Evolutionary conservation across 2,797 vertebrate genomes (phyloP).

Genomic region (Etheostoma nigrum): DNA sequence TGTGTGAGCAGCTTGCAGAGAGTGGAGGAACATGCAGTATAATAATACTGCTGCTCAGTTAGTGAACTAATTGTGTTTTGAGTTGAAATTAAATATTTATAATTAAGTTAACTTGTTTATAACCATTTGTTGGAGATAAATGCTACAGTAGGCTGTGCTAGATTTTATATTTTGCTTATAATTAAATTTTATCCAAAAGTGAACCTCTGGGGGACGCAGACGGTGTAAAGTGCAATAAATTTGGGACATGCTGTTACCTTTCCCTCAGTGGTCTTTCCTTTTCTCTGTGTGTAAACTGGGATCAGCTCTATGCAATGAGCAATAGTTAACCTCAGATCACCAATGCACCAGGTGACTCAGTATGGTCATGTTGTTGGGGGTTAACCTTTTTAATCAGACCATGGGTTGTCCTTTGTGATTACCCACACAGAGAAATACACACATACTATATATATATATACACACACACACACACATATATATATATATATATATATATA

Average conservation of each 20-base stretch:
- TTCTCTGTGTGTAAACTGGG: conserved; percentile 51
- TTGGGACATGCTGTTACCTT: conserved; percentile 19
- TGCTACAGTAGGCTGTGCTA: conserved; percentile 6
- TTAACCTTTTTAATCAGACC: conserved; percentile 54
- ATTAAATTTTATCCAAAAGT: conserved; percentile 18
- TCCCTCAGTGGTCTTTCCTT: not conserved
- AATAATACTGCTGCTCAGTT: conserved; percentile 33
- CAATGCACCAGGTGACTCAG: conserved; percentile 22
- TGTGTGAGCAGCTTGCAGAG: conserved; percentile 59
- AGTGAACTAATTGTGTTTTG: conserved; percentile 1
- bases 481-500: not conserved
- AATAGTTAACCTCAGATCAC: conserved; percentile 55
- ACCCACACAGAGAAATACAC: not conserved
- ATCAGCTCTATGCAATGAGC: conserved; percentile 63
- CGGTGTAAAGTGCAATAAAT: conserved; percentile 8
- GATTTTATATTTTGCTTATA: conserved; percentile 8
- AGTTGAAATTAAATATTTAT: conserved; percentile 41
- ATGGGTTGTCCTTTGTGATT: conserved; percentile 21
- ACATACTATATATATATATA: not conserved
- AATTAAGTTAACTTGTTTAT: conserved; percentile 40
- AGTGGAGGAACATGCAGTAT: conserved; percentile 31
- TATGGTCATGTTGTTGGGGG: conserved; percentile 47
- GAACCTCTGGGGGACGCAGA: not conserved
- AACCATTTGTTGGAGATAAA: conserved; percentile 25
- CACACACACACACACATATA: not conserved